A percentile compares a stretch with the other conserved stretches of the same genome.
These are phyloP conservation scores for Neodiprion pinetum DNA, from an alignment of 1,140 invertebrate species.

Conservation along the genomic window DNA sequence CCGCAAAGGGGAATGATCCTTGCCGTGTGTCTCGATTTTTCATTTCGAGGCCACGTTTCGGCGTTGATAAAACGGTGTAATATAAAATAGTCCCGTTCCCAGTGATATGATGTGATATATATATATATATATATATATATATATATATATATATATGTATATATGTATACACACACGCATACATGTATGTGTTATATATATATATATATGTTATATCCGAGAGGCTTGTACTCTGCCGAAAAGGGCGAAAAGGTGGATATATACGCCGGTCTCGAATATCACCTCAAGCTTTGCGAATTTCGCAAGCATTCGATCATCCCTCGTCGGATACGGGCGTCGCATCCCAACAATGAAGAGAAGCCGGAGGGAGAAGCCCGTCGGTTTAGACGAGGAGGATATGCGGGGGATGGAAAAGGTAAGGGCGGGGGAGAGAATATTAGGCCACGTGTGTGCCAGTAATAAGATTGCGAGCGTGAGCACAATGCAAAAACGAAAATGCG, in stretches of 20 bases:
- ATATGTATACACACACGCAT: background rate
- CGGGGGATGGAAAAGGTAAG: conserved; percentile 20
- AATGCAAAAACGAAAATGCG: conserved; percentile 50
- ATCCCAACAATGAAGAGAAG: conserved; percentile 44
- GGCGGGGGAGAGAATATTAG: conserved; percentile 50
- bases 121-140: background rate
- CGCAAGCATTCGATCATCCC: conserved; percentile 48
- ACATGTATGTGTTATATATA: background rate
- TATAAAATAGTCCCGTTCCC: conserved; percentile 8
- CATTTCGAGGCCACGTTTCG: background rate
- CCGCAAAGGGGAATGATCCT: too few species aligned
- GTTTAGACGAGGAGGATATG: background rate
- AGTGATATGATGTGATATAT: conserved; percentile 8
- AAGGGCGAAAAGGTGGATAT: conserved; percentile 21
- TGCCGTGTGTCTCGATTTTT: too few species aligned
- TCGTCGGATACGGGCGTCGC: conserved; percentile 39
- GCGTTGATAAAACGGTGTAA: conserved; percentile 22
- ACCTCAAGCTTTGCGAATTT: conserved; percentile 39
- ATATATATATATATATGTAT: background rate
- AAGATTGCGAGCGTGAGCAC: conserved; percentile 56
- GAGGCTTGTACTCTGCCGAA: background rate
- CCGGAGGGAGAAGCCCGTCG: conserved; percentile 16
- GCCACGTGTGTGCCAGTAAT: conserved; percentile 56
- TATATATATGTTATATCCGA: background rate
- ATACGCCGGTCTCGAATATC: background rate